Base-by-base conservation (phyloP, 2,797 vertebrate species). In the Notolabrus celidotus region DNA sequence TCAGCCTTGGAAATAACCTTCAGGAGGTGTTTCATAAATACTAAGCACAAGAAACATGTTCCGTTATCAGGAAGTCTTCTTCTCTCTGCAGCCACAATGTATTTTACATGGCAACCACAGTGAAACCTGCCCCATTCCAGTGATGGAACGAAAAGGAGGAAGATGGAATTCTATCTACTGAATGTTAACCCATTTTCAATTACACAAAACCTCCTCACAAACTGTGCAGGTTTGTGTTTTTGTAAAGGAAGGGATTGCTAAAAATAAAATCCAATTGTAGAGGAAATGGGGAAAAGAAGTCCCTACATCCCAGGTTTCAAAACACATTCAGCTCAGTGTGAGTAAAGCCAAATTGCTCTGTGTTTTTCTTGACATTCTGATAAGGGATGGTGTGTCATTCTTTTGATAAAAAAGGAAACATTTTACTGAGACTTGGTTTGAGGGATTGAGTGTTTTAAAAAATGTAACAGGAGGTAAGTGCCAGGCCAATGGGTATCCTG, bases 161-260 rank as follows among this genome's bases (percentile, higher is more conserved):
- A 68, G 80, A 82, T 74, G 73, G 75, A 86, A 89, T 83, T 83
- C 84, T 77, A 83, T 87, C 80, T 67, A 61, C 70, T 70, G 67
- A 87, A 83, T 64, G 19, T 67, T 63, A 86, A 77, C 77, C 82
- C 55, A 83, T 87, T 92, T 91, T 86, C 91, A 88, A 81, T 89
- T 85, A 88, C 87, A 86, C 59, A 63, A 67, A 80, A 77, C 20
- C 0, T 7, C 23, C 64, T 43, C 47, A 12, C 17, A 22, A 33
- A 19, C 47, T 1, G 16, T 17, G 65, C 23, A 7, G 36, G 73
- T 74, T 50, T 53, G 61, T 72, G 71, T 65, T 76, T 59, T 60
- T 50, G 36, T 50, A 38, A 66, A 76, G 66, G 64, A 73, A 72
- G 53, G 54, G 56, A 79, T 84, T 42, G 50, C 59, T 79, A 51